These are phyloP conservation scores for Nysson spinosus DNA, from an alignment of 2,888 invertebrate species.

Conservation along the genomic window DNA sequence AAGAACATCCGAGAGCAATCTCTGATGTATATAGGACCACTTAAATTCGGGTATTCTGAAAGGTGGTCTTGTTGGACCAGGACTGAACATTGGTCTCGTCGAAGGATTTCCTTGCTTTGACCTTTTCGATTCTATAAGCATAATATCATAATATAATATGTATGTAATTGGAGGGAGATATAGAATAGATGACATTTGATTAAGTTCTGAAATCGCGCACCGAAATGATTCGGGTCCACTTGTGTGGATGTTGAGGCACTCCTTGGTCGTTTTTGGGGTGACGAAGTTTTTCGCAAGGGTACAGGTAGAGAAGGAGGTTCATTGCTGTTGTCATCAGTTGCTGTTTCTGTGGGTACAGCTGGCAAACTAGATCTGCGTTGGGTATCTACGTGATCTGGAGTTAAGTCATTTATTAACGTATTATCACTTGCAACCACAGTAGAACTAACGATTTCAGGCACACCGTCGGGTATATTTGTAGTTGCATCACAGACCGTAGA, in stretches of 20 bases:
- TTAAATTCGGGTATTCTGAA: constrained; percentile 99
- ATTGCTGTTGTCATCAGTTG: constrained; percentile 68
- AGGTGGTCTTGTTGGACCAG: constrained; percentile 94
- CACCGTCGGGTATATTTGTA: constrained; percentile 75
- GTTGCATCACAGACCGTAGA: constrained; percentile 87
- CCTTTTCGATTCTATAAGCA: constrained; percentile 70
- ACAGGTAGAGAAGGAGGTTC: constrained; percentile 75
- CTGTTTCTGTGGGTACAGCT: constrained; percentile 71
- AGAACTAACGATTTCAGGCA: constrained; percentile 75
- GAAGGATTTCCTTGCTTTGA: constrained; percentile 80
- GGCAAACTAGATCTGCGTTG: constrained; percentile 83
- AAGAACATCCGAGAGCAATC: constrained; percentile 95
- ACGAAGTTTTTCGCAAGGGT: constrained; percentile 74
- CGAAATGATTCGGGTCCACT: constrained; percentile 91
- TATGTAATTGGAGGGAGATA: too few relatives aligned
- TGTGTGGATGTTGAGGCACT: constrained; percentile 90
- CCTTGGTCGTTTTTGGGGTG: constrained; percentile 86
- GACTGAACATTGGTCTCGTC: constrained; percentile 93
- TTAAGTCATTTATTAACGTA: constrained; percentile 63
- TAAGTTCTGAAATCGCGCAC: constrained; percentile 75
- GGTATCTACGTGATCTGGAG: constrained; percentile 71
- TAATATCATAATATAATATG: background rate
- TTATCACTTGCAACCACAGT: constrained; percentile 69
- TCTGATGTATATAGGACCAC: constrained; percentile 99
- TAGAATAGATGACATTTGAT: too few relatives aligned